Evolutionary conservation across 2,797 vertebrate genomes (phyloP).

Genomic region (Okamejei kenojei): DNA sequence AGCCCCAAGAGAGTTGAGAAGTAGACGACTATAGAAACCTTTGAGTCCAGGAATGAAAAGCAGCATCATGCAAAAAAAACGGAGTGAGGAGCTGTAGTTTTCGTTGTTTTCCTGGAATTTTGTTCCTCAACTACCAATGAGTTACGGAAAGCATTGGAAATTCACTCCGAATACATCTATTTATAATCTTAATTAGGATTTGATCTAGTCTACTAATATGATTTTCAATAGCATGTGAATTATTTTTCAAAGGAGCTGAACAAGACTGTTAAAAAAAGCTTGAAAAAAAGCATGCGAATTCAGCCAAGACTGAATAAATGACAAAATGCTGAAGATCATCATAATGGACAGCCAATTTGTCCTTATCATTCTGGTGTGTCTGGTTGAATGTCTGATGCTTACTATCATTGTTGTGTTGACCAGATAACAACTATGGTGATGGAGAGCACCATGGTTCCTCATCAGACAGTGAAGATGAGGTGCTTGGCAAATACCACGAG

Average conservation of each 20-base stretch:
- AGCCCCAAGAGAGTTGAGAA: background rate
- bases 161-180: background rate
- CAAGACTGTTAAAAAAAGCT: background rate
- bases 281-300: background rate
- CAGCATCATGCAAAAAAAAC: background rate
- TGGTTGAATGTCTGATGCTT: conserved; percentile 49
- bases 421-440: conserved; percentile 75
- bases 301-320: background rate
- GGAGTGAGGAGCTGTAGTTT: background rate
- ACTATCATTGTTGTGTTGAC: conserved; percentile 50
- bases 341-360: conserved; percentile 22
- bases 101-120: background rate
- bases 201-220: background rate
- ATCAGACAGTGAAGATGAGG: conserved; percentile 93
- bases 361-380: conserved; percentile 42
- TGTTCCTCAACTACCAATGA: background rate
- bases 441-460: conserved; percentile 77
- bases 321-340: background rate
- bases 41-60: background rate
- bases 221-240: background rate
- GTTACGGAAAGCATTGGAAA: background rate
- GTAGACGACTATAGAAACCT: background rate
- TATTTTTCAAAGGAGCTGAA: conserved; percentile 3
- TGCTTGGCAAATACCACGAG: conserved; percentile 88
- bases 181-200: background rate